A percentile compares a stretch with the other conserved stretches of the same genome.
These are phyloP conservation scores for Trichopoda pennipes DNA, from an alignment of 2,888 invertebrate species.

Conservation along the genomic window DNA sequence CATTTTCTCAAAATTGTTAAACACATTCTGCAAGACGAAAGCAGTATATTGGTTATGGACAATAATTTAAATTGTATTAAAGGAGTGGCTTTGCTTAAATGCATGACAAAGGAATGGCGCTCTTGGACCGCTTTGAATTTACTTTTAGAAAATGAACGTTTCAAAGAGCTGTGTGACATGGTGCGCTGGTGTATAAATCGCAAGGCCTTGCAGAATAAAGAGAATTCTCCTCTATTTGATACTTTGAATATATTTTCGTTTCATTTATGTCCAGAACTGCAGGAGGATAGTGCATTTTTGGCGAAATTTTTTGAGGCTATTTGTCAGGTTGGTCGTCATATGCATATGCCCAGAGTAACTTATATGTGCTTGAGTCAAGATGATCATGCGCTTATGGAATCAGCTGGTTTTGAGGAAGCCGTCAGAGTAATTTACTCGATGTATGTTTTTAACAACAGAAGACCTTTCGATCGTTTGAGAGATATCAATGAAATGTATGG, in stretches of 20 bases:
- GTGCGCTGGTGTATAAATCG: slow-evolving; percentile 36
- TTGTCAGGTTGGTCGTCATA: slow-evolving; percentile 67
- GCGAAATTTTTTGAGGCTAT: slow-evolving; percentile 64
- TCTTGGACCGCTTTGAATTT: slow-evolving; percentile 66
- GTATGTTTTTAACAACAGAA: slow-evolving; percentile 43
- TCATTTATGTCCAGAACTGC: slow-evolving; percentile 32
- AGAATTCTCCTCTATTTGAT: slow-evolving; percentile 7
- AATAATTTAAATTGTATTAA: slow-evolving; percentile 54
- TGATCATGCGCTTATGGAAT: slow-evolving; percentile 40
- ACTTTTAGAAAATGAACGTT: slow-evolving; percentile 37
- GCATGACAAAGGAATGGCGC: slow-evolving; percentile 68
- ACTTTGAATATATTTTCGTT: slow-evolving; percentile 67
- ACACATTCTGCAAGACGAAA: slow-evolving; percentile 68
- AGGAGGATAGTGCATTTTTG: slow-evolving; percentile 49
- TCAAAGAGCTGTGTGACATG: slow-evolving; percentile 56
- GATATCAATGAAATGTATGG: slow-evolving; percentile 67
- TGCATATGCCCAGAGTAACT: slow-evolving; percentile 69
- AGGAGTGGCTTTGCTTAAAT: slow-evolving; percentile 69
- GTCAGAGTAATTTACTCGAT: slow-evolving; percentile 67
- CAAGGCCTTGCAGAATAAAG: slow-evolving; percentile 4
- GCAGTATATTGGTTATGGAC: slow-evolving; percentile 68
- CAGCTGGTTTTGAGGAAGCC: slow-evolving; percentile 50
- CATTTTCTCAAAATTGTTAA: slow-evolving; percentile 55
- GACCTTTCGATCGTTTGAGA: slow-evolving; percentile 66
- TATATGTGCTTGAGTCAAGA: slow-evolving; percentile 45